phyloP scores from a whole-genome alignment of 2,113 vertebrate species.

The Pelecanus crispus region DNA sequence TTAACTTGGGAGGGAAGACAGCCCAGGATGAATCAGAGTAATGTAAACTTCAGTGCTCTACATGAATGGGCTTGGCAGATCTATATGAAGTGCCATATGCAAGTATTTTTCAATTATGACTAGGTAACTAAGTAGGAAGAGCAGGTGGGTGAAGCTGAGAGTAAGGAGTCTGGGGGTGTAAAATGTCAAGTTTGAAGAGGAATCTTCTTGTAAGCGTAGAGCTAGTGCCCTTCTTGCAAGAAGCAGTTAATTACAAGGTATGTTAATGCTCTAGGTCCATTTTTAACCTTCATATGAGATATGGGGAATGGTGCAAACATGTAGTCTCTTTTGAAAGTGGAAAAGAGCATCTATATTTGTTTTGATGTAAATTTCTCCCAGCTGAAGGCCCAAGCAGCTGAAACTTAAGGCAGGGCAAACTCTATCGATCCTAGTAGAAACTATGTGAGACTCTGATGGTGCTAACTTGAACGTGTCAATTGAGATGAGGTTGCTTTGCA shows the following conservation, averaged over 20 bases:
- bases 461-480: not conserved
- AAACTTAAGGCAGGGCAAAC: not conserved
- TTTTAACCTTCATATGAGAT: not conserved
- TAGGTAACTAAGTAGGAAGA: not conserved
- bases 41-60: not conserved
- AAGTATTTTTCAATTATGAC: not conserved
- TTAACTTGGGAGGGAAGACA: not conserved
- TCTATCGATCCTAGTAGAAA: not conserved
- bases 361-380: not conserved
- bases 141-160: not conserved
- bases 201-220: not conserved
- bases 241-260: not conserved
- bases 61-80: not conserved
- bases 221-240: not conserved
- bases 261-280: not conserved
- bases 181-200: not conserved
- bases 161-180: not conserved
- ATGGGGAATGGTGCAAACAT: not conserved
- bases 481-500: not conserved
- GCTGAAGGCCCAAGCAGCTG: not conserved
- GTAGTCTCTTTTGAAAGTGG: not conserved
- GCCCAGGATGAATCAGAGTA: not conserved
- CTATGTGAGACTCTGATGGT: not conserved
- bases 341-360: not conserved
- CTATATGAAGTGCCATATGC: not conserved